A percentile compares a stretch with the other conserved stretches of the same genome.
These are phyloP conservation scores for Amaurobius ferox DNA, from an alignment of 2,888 invertebrate species.

Conservation along the genomic window DNA sequence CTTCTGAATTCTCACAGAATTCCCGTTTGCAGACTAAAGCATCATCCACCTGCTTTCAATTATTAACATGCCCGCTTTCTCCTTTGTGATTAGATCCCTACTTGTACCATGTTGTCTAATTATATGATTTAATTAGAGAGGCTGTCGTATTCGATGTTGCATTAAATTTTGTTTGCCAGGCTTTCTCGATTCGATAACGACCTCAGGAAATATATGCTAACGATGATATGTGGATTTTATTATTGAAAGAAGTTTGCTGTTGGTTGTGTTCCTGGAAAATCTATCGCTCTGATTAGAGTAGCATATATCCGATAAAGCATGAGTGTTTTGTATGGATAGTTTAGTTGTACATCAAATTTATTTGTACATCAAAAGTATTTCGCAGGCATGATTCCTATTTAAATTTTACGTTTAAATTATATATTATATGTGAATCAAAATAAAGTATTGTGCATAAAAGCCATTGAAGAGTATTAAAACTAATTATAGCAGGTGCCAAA, in stretches of 20 bases:
- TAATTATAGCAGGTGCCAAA: too few species aligned
- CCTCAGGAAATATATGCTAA: not conserved
- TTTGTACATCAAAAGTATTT: too few species aligned
- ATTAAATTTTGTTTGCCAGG: slow-evolving; percentile 1
- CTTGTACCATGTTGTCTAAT: not conserved
- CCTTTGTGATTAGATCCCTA: slow-evolving; percentile 1
- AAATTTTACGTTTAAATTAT: too few species aligned
- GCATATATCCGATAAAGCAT: too few species aligned
- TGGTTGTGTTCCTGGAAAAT: not conserved
- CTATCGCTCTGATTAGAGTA: not conserved
- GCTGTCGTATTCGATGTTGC: not conserved
- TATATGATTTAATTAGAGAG: slow-evolving; percentile 4
- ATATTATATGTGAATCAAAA: too few species aligned
- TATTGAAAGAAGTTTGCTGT: not conserved
- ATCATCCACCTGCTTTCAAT: not conserved
- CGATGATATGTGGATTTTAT: not conserved
- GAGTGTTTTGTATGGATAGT: too few species aligned
- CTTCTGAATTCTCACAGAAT: not conserved
- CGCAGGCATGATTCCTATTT: too few species aligned
- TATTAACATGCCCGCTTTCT: not conserved
- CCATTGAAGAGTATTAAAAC: too few species aligned
- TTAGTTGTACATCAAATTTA: too few species aligned
- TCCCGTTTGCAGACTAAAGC: not conserved
- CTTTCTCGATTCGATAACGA: not conserved
- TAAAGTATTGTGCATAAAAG: too few species aligned